These are phyloP conservation scores for Frieseomelitta varia DNA, from an alignment of 1,140 invertebrate species.

Conservation along the genomic window DNA sequence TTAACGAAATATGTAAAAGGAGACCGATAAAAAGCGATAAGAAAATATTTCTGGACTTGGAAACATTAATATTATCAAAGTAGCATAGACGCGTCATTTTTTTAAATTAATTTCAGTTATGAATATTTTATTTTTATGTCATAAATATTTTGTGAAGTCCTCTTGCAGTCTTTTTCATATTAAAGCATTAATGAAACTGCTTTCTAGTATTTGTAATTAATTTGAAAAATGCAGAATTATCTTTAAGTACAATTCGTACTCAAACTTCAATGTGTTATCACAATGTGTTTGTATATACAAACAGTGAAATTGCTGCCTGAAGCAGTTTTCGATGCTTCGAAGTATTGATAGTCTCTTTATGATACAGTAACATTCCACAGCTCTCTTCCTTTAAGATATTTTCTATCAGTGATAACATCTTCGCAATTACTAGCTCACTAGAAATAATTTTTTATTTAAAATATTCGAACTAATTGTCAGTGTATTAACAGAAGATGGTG, in stretches of 20 bases:
- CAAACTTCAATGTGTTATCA: neutral
- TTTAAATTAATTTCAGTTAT: neutral
- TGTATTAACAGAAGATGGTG: neutral
- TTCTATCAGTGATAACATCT: neutral
- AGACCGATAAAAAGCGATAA: neutral
- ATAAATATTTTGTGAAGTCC: neutral
- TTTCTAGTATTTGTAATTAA: neutral
- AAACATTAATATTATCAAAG: neutral
- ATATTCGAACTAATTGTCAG: neutral
- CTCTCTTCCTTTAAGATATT: neutral
- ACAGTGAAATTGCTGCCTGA: neutral
- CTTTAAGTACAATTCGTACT: neutral
- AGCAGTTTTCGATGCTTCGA: conserved; percentile 11
- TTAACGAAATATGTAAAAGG: neutral
- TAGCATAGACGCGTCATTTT: neutral
- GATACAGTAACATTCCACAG: neutral
- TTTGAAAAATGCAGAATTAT: neutral
- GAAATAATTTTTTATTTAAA: neutral
- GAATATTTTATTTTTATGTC: neutral
- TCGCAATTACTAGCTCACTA: neutral
- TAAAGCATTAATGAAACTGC: neutral
- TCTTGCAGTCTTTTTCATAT: neutral
- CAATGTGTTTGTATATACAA: neutral
- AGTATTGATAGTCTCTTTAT: conserved; percentile 17
- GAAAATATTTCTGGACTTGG: neutral